Base-by-base conservation (phyloP, 2,113 vertebrate species). In the Lampris incognitus region DNA sequence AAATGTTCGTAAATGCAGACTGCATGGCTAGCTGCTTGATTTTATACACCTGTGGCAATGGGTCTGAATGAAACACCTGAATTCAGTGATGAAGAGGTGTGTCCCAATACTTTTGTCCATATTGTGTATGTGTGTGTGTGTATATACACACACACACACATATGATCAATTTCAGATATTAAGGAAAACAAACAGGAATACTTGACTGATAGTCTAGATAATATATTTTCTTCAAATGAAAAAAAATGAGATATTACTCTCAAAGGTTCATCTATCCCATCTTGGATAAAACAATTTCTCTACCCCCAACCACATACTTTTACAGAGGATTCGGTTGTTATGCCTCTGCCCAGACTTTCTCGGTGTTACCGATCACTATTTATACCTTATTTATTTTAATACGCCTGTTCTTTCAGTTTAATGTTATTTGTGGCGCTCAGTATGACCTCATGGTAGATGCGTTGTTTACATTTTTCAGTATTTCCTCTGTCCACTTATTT, bases 371-470 rank as follows among this genome's bases (percentile, higher is more conserved):
- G 38, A 44, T 11, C 4, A 11, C 46, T 70, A 59, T 50, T 70
- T 59, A 57, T 72, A 51, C 38, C 9, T 2, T 74, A 66, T 66
- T 74, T 74, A 74, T 65, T 73, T 60, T 60, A 38, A 58, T 6
- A 6, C 3, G 13, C 40, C 36, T 70, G 3, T 13, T 11, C 24
- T 39, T 42, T 44, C 2, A 41, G 13, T 36, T 56, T 9, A 39
- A 37, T 24, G 11, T 44, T 13, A 39, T 56, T 54, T 62, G 50
- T 58, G 13, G 6, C 13, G 50, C 9, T 54, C 10, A 54, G 10
- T 24, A 24, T 24, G 24, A 54, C 10, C 2, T 54, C 10, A 13
- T 54, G 10, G 51, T n/a, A 42, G 49, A 62, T 13, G 37, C 55
- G 52, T 1, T 50, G 37, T 60, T 50, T 39, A 60, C 42, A 83